Conservation (phyloP, 2,797 vertebrate genomes). For the Scolopax rusticola region DNA sequence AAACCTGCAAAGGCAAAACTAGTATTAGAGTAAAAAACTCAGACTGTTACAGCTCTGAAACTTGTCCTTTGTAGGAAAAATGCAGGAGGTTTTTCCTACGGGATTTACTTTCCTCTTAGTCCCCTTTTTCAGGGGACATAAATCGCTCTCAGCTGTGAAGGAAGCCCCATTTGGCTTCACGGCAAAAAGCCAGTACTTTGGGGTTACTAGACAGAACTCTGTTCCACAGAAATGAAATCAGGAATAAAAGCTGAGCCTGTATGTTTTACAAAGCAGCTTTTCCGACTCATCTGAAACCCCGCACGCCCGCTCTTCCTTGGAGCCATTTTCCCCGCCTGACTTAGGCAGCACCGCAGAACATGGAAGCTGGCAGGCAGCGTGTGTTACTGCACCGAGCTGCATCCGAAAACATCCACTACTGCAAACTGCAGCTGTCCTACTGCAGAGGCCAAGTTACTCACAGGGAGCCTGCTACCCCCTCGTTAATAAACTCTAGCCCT, state of each 20-base stretch:
- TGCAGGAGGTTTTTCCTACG: neutral
- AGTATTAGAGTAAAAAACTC: neutral
- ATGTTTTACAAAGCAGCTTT: neutral
- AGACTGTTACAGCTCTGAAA: neutral
- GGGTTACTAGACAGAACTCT: neutral
- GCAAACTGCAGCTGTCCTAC: neutral
- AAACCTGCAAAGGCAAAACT: neutral
- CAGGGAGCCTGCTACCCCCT: accelerated
- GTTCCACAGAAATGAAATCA: neutral
- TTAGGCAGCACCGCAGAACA: neutral
- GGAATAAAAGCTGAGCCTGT: neutral
- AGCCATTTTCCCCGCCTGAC: conserved; percentile 45
- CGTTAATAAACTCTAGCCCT: neutral
- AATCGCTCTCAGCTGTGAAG: neutral
- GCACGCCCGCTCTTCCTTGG: neutral
- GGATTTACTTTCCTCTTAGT: neutral
- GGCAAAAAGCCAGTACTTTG: neutral
- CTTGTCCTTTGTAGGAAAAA: neutral
- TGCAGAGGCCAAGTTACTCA: neutral
- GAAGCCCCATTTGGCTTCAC: neutral
- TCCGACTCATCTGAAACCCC: neutral
- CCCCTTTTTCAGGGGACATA: neutral
- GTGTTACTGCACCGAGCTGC: neutral
- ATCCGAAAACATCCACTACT: neutral
- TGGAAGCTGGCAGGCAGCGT: conserved; percentile 36